Evolutionary conservation across 2,797 vertebrate genomes (phyloP).

Genomic region (Gymnodraco acuticeps): DNA sequence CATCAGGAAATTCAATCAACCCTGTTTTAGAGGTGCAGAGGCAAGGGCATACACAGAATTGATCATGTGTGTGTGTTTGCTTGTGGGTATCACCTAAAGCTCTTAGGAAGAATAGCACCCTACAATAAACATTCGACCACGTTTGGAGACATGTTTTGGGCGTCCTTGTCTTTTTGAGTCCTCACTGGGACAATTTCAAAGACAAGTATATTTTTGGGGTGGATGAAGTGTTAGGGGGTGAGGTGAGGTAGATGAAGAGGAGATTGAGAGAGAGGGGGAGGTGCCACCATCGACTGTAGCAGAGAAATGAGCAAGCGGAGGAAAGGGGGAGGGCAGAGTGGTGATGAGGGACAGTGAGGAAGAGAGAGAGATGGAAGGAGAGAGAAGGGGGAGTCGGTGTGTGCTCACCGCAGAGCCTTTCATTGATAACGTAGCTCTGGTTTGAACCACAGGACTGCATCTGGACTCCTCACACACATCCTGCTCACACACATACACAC

Average conservation of each 20-base stretch:
- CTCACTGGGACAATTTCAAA: conserved; percentile 35
- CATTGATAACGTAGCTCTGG: conserved; percentile 79
- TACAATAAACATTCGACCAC: conserved; percentile 3
- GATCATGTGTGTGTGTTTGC: conserved; percentile 13
- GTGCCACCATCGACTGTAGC: conserved; percentile 65
- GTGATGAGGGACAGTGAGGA: conserved; percentile 51
- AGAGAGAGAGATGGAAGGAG: conserved; percentile 27
- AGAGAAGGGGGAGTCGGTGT: conserved; percentile 53
- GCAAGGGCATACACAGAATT: conserved; percentile 24
- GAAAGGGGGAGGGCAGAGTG: conserved; percentile 57
- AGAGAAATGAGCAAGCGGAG: conserved; percentile 58
- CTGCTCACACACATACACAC: conserved; percentile 38
- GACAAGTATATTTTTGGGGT: too few species aligned
- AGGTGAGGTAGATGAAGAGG: conserved; percentile 24
- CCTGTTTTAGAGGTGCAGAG: conserved; percentile 13
- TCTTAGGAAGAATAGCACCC: conserved; percentile 8
- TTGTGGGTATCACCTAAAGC: conserved; percentile 18
- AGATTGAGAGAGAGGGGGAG: conserved; percentile 31
- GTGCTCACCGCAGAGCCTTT: conserved; percentile 75
- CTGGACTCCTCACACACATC: conserved; percentile 61
- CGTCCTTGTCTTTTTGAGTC: conserved; percentile 27
- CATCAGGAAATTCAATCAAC: conserved; percentile 47
- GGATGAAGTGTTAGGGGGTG: conserved; percentile 26
- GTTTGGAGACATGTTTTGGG: conserved; percentile 9
- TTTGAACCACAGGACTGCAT: conserved; percentile 60